Percentiles rank a stretch among this genome's conserved stretches.
Conservation (phyloP, 2,113 vertebrate genomes). For the Apodemus sylvaticus region DNA sequence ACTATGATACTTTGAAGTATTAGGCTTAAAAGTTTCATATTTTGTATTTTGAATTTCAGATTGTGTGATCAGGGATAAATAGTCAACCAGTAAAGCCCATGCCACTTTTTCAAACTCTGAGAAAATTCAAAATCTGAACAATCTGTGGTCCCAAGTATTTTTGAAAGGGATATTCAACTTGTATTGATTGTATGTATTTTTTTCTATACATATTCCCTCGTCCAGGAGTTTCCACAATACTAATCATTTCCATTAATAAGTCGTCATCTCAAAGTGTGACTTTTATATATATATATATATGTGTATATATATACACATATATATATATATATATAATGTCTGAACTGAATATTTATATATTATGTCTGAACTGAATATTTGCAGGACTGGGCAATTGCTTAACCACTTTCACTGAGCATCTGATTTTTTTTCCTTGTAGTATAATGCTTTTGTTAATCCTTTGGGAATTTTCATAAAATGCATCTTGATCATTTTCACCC, state of each 20-base stretch:
- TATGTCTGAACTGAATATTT: slow-evolving; percentile 51
- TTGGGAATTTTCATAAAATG: not conserved
- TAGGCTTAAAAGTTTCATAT: not conserved
- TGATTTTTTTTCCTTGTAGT: not conserved
- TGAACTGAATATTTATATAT: no score
- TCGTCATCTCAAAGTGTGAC: slow-evolving; percentile 57
- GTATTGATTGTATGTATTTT: not conserved
- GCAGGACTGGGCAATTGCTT: slow-evolving; percentile 48
- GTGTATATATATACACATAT: no score
- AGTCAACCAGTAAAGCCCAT: not conserved
- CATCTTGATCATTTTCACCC: not conserved
- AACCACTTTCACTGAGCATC: slow-evolving; percentile 20
- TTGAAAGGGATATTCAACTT: not conserved
- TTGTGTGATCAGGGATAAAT: not conserved
- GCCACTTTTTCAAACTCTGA: not conserved
- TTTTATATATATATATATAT: slow-evolving; percentile 75
- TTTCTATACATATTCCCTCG: slow-evolving; percentile 30
- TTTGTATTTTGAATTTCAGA: not conserved
- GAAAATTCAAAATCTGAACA: not conserved
- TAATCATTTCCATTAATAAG: slow-evolving; percentile 41
- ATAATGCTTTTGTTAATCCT: not conserved
- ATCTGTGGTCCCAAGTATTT: not conserved
- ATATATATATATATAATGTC: no score
- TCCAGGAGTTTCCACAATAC: slow-evolving; percentile 27
- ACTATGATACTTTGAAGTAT: not conserved